Base-by-base conservation (phyloP, 2,797 vertebrate species). In the Taenioides sp. region DNA sequence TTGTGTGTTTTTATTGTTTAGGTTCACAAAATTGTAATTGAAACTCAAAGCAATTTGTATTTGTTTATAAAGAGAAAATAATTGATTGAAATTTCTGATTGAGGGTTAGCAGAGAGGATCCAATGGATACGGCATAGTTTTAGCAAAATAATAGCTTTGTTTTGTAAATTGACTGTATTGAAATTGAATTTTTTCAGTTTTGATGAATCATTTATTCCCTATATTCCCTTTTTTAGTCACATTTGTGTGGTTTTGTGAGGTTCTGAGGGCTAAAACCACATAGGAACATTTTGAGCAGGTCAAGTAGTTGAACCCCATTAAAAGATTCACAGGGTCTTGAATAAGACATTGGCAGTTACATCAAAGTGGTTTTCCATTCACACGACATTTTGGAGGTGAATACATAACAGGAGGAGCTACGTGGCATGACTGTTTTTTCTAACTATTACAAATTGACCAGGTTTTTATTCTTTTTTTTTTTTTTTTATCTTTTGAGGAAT, bases 261-360 rank as follows among this genome's bases (percentile, higher is more conserved):
- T 65, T 10, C 11, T 50, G 43, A 16, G 27, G 7, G 43, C 23
- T 27, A 49, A 25, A 27, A 7, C 23, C 22, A 27, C 43, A 17
- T 6, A 20, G 64, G 63, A 49, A 65, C 43, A 27, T 27, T 65
- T 49, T 65, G 23, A 49, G 64, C 63, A 27, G 23, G 28, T 65
- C 64, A 28, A 50, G 43, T 28, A 27, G 43, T 49, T 65, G 17
- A 49, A 49, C 18, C 23, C 12, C 11, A 23, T 25, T 65, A 47
- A 65, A 65, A 65, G 40, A 65, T 65, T 65, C 43, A 65, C 40
- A 47, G 49, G 64, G 43, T 27, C 50, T 20, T 65, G 43, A 65
- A 65, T 65, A 49, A 65, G 43, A 25, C 43, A 65, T 65, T 20
- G 37, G 22, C 22, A 23, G 40, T 65, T 49, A 25, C 37, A 49